Evolutionary conservation across 2,113 vertebrate species (phyloP).

Genomic region (Tangachromis dhanisi): DNA sequence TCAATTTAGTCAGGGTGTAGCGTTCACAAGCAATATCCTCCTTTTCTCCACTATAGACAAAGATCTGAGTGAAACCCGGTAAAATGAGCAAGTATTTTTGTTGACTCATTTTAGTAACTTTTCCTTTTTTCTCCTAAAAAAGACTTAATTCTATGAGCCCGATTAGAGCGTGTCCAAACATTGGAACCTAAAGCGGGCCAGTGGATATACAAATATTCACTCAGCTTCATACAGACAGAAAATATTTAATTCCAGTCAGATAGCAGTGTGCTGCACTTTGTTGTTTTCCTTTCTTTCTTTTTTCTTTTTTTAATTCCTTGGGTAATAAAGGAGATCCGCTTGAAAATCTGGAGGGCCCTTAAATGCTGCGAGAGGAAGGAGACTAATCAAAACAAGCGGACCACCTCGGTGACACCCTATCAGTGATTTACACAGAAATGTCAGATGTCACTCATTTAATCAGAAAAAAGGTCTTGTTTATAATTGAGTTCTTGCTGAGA

Average conservation of each 20-base stretch:
- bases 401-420: neutral
- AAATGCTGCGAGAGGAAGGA: neutral
- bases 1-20: slow-evolving; percentile 55
- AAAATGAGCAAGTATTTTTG: neutral
- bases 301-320: neutral
- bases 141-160: neutral
- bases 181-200: neutral
- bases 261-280: neutral
- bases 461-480: slow-evolving; percentile 6
- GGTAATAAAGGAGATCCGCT: neutral
- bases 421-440: slow-evolving; percentile 21
- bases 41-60: neutral
- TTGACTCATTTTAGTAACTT: neutral
- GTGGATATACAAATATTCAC: slow-evolving; percentile 17
- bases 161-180: neutral
- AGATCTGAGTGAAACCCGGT: neutral
- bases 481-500: slow-evolving; percentile 5
- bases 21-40: neutral
- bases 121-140: neutral
- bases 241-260: neutral
- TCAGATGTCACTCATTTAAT: slow-evolving; percentile 17
- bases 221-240: neutral
- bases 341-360: neutral
- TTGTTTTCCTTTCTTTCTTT: neutral
- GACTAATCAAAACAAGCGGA: slow-evolving; percentile 14